Evolutionary conservation across 1,140 invertebrate genomes (phyloP).

Genomic region (Zophobas morio): DNA sequence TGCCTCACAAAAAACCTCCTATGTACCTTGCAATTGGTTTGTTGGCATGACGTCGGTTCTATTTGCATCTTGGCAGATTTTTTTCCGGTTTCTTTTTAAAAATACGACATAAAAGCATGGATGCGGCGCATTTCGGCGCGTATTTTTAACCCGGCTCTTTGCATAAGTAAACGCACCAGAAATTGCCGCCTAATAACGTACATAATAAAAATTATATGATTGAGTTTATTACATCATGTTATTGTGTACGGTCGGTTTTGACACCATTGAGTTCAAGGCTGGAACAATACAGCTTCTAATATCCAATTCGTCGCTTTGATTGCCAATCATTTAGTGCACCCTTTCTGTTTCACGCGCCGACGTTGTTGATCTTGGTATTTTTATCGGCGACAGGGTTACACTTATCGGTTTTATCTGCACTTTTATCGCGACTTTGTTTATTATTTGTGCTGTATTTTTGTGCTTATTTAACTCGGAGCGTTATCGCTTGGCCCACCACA

Average conservation of each 20-base stretch:
- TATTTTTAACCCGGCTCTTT: conserved; percentile 11
- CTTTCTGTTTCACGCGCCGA: not conserved
- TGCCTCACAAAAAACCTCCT: conserved; percentile 12
- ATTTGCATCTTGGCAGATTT: conserved; percentile 35
- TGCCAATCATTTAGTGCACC: conserved; percentile 5
- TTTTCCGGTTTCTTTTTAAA: conserved; percentile 35
- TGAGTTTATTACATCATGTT: conserved; percentile 46
- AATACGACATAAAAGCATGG: conserved; percentile 23
- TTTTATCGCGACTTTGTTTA: conserved; percentile 46
- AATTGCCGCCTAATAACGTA: conserved; percentile 19
- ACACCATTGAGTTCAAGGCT: conserved; percentile 47
- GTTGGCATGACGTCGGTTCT: conserved; percentile 21
- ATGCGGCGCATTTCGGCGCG: conserved; percentile 9
- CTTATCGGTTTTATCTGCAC: conserved; percentile 44
- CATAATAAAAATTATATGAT: conserved; percentile 41
- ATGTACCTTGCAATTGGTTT: conserved; percentile 8
- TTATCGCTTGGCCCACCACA: conserved; percentile 21
- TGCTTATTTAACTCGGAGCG: conserved; percentile 5
- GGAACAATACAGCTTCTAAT: conserved; percentile 38
- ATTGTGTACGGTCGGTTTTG: conserved; percentile 44
- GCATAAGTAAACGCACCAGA: conserved; percentile 24
- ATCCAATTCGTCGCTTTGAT: conserved; percentile 35
- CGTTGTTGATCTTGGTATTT: conserved; percentile 18
- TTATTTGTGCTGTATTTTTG: conserved; percentile 44
- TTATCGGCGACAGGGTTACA: conserved; percentile 32